Evolutionary conservation across 1,140 invertebrate genomes (phyloP).

Genomic region (Leptoteleia sp.): DNA sequence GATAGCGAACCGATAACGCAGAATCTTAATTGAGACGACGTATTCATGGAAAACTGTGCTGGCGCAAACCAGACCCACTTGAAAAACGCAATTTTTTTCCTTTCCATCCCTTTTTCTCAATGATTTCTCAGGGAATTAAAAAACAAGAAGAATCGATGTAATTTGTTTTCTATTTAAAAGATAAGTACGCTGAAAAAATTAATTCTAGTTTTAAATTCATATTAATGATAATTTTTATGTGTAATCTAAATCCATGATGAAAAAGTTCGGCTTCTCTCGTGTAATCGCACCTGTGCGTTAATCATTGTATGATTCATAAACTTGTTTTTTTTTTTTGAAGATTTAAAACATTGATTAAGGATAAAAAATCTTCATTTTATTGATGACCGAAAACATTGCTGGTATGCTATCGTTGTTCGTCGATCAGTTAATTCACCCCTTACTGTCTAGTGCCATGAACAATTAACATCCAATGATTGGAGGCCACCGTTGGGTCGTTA

Average conservation of each 20-base stretch:
- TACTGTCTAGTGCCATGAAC: conserved; percentile 53
- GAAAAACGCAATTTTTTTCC: conserved; percentile 19
- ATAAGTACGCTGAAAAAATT: too few species aligned
- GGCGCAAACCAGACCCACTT: conserved; percentile 7
- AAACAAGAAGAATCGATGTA: conserved; percentile 33
- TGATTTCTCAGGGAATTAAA: conserved; percentile 24
- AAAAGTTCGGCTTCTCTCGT: too few species aligned
- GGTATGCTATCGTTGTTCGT: conserved; percentile 50
- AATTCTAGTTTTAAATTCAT: neutral
- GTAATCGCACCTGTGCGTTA: too few species aligned
- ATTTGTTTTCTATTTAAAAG: conserved; percentile 18
- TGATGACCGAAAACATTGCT: conserved; percentile 19
- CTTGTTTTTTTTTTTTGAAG: too few species aligned
- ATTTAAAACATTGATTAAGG: neutral
- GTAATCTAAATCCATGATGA: too few species aligned
- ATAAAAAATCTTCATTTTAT: conserved; percentile 38
- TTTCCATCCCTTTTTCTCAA: conserved; percentile 27
- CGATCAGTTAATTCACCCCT: conserved; percentile 62
- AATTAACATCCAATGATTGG: conserved; percentile 76
- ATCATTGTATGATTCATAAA: neutral
- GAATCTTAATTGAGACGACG: conserved; percentile 56
- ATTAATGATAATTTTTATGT: too few species aligned
- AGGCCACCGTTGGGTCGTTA: conserved; percentile 71
- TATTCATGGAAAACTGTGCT: conserved; percentile 48
- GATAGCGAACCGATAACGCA: conserved; percentile 43